Evolutionary conservation across 1,140 invertebrate genomes (phyloP).

Genomic region (Condylostylus longicornis): DNA sequence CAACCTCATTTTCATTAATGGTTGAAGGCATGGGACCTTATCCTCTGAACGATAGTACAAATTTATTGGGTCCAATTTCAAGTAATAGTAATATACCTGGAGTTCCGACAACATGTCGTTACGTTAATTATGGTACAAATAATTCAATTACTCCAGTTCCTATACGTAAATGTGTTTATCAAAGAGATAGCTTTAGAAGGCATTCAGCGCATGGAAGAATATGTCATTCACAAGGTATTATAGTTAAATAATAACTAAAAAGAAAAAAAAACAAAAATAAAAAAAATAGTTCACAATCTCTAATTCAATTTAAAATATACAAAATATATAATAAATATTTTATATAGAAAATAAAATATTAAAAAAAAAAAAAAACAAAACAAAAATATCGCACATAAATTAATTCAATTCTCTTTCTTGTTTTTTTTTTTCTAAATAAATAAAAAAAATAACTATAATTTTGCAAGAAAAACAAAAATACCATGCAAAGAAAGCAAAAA

Average conservation of each 20-base stretch:
- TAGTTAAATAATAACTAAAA: too few species aligned
- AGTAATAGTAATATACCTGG: conserved; percentile 13
- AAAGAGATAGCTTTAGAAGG: conserved; percentile 26
- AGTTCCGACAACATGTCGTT: conserved; percentile 19
- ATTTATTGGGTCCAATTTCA: conserved; percentile 28
- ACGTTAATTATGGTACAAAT: conserved; percentile 31
- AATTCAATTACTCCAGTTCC: conserved; percentile 26
- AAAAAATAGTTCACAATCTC: neutral
- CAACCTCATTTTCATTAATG: conserved; percentile 32
- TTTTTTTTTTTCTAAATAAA: too few species aligned
- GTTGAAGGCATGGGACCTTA: conserved; percentile 34
- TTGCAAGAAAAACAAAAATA: conserved; percentile 2
- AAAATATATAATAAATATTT: too few species aligned
- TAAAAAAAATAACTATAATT: conserved; percentile 7
- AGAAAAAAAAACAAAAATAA: neutral
- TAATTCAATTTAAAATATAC: too few species aligned
- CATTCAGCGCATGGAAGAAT: conserved; percentile 32
- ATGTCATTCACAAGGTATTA: conserved; percentile 21
- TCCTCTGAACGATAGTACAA: conserved; percentile 31
- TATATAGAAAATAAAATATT: too few species aligned
- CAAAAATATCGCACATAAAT: too few species aligned
- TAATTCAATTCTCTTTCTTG: too few species aligned
- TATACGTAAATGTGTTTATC: conserved; percentile 29
- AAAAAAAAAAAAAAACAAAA: too few species aligned
- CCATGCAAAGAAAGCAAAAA: conserved; percentile 2